phyloP scores from a whole-genome alignment of 2,113 vertebrate species.

The Leucoraja erinaceus region DNA sequence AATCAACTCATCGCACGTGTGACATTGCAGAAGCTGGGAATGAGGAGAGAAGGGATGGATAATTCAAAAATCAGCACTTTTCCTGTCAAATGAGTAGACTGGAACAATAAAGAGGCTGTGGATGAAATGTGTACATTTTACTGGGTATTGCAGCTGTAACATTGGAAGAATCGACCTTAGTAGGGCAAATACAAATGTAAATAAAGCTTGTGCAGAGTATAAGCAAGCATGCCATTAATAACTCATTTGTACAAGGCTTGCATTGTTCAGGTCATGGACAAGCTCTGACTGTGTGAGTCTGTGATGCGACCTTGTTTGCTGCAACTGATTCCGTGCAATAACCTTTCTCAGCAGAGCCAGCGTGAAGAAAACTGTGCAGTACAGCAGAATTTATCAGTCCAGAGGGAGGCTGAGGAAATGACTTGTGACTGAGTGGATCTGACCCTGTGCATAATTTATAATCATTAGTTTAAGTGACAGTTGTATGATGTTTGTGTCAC shows the following conservation, averaged over 20 bases:
- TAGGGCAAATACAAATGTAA: neutral
- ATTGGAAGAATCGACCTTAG: neutral
- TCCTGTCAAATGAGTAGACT: neutral
- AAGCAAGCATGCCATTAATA: neutral
- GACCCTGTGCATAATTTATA: slow-evolving; percentile 71
- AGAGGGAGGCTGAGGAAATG: slow-evolving; percentile 59
- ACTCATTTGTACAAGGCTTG: slow-evolving; percentile 3
- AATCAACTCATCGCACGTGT: neutral
- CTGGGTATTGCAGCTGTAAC: neutral
- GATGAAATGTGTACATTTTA: neutral
- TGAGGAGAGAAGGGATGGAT: neutral
- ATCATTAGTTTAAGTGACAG: slow-evolving; percentile 68
- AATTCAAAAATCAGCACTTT: neutral
- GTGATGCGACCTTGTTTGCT: slow-evolving; percentile 9
- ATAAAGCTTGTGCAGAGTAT: neutral
- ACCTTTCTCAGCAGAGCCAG: slow-evolving; percentile 4
- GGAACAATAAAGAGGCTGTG: neutral
- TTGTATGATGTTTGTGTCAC: slow-evolving; percentile 53
- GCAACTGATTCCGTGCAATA: slow-evolving; percentile 15
- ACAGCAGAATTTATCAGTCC: slow-evolving; percentile 43
- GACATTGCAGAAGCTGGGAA: neutral
- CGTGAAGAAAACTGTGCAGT: slow-evolving; percentile 10
- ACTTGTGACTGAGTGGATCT: slow-evolving; percentile 67
- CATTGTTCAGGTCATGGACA: neutral
- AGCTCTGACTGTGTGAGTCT: neutral